phyloP scores from a whole-genome alignment of 2,113 vertebrate genomes.

The Microcebus griseorufus region DNA sequence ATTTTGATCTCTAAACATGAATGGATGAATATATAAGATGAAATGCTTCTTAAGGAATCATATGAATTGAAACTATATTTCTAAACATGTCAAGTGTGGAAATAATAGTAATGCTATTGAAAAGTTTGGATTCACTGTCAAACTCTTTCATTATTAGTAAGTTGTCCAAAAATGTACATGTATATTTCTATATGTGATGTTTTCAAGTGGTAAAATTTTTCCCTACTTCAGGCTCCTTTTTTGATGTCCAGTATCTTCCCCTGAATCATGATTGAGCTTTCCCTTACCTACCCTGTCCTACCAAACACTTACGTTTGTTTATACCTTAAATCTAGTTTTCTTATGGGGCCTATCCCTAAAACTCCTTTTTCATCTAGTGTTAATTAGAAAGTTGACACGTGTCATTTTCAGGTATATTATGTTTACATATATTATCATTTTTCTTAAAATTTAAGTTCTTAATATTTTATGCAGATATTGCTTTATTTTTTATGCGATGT shows the following conservation, averaged over 20 bases:
- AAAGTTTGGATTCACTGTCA: neutral
- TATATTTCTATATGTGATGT: neutral
- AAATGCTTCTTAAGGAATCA: constrained; percentile 53
- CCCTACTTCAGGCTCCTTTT: neutral
- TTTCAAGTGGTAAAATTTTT: neutral
- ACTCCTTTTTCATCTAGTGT: neutral
- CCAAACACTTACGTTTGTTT: neutral
- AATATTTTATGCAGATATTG: neutral
- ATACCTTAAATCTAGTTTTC: neutral
- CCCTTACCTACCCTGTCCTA: neutral
- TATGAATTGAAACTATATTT: constrained; percentile 63
- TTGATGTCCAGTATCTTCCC: neutral
- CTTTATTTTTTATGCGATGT: constrained; percentile 20
- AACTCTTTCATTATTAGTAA: constrained; percentile 4
- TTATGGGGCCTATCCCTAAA: neutral
- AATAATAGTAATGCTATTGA: constrained; percentile 35
- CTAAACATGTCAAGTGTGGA: constrained; percentile 59
- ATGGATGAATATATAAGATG: constrained; percentile 66
- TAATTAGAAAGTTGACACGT: neutral
- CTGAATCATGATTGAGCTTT: neutral
- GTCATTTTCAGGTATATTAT: constrained; percentile 36
- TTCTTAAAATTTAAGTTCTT: constrained; percentile 28
- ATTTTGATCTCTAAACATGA: constrained; percentile 80
- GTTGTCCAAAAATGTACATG: neutral
- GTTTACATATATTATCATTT: constrained; percentile 37